Conservation (phyloP, 1,140 invertebrate species). For the Tribolium castaneum region DNA sequence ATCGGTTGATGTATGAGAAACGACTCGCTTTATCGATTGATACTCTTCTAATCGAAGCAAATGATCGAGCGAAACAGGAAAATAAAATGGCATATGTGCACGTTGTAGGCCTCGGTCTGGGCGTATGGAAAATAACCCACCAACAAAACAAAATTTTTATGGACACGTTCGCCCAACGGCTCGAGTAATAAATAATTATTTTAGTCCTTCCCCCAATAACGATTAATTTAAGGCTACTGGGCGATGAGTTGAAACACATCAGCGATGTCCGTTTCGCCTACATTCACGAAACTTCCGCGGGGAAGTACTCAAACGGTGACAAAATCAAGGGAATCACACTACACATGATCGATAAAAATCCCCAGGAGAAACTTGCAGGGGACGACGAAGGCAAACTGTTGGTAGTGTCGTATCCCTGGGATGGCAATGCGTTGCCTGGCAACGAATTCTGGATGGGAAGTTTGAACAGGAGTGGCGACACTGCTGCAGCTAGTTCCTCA, state of each 20-base stretch:
- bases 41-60: constrained; percentile 65
- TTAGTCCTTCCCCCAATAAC: neutral
- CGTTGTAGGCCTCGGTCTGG: constrained; percentile 65
- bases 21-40: constrained; percentile 64
- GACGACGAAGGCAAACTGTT: constrained; percentile 65
- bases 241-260: constrained; percentile 51
- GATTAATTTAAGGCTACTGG: constrained; percentile 47
- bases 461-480: constrained; percentile 69
- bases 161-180: constrained; percentile 60
- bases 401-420: constrained; percentile 75
- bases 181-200: constrained; percentile 43
- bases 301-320: constrained; percentile 24
- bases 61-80: constrained; percentile 63
- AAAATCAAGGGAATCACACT: constrained; percentile 45
- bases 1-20: constrained; percentile 65
- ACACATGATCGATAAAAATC: constrained; percentile 39
- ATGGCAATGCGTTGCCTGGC: constrained; percentile 75
- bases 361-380: constrained; percentile 33
- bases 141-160: constrained; percentile 62
- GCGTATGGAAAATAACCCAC: constrained; percentile 59
- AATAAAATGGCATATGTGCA: constrained; percentile 65
- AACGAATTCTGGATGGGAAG: constrained; percentile 69
- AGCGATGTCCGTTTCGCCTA: constrained; percentile 62
- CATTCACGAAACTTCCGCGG: constrained; percentile 46
- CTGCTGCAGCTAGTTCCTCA: constrained; percentile 72